Evolutionary conservation across 2,888 invertebrate species (phyloP).

Genomic region (Lithophane leautieri): DNA sequence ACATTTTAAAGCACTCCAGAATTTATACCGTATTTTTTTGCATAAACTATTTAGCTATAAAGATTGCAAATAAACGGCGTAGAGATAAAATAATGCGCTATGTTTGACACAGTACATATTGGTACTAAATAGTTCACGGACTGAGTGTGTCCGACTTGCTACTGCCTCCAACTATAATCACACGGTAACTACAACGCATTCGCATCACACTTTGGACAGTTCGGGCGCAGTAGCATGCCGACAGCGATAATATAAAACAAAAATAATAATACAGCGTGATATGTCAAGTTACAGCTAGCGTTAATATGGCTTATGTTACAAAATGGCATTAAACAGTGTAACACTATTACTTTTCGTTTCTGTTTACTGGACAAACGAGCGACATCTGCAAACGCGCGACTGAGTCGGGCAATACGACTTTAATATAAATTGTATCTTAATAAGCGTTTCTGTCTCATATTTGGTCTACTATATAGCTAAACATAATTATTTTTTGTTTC

Average conservation of each 20-base stretch:
- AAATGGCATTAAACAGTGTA: conserved; percentile 78
- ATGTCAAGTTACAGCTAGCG: conserved; percentile 80
- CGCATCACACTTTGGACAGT: not conserved
- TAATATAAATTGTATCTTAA: conserved; percentile 17
- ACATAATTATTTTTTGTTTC: conserved; percentile 4
- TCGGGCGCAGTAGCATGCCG: conserved; percentile 23
- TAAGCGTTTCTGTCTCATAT: conserved; percentile 43
- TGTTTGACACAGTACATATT: conserved; percentile 80
- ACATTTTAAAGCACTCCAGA: conserved; percentile 4
- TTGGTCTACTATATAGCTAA: conserved; percentile 43
- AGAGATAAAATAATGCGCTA: conserved; percentile 73
- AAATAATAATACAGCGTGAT: conserved; percentile 79
- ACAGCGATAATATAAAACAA: conserved; percentile 56
- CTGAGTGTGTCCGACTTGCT: conserved; percentile 12
- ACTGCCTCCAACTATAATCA: conserved; percentile 12
- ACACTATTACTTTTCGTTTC: conserved; percentile 71
- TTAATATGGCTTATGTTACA: conserved; percentile 68
- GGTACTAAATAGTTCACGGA: conserved; percentile 66
- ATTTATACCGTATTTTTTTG: conserved; percentile 1
- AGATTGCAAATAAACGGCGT: conserved; percentile 67
- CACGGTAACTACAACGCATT: not conserved
- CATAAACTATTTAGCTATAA: conserved; percentile 7
- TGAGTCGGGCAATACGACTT: conserved; percentile 55
- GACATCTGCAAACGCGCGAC: conserved; percentile 60
- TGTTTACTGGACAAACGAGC: conserved; percentile 73